These are phyloP conservation scores for Habropoda laboriosa DNA, from an alignment of 1,140 invertebrate species.

Conservation along the genomic window DNA sequence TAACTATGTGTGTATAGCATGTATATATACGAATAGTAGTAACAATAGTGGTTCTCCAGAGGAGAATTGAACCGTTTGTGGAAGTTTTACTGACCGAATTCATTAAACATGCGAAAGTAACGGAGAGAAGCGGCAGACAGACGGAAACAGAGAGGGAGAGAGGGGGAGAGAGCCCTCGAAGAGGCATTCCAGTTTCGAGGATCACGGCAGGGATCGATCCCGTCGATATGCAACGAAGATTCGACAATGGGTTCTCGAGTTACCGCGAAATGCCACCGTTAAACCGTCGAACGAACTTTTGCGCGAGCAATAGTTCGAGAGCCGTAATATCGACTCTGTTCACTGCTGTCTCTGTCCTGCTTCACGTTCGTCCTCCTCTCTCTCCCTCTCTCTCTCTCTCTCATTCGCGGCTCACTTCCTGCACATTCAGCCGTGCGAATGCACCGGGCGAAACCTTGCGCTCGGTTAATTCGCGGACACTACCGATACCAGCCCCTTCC, in stretches of 20 bases:
- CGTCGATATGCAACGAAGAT: conserved; percentile 41
- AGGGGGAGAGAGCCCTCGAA: neutral
- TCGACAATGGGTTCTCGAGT: conserved; percentile 36
- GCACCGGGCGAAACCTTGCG: conserved; percentile 45
- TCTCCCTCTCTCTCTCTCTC: neutral
- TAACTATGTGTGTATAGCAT: too few species aligned
- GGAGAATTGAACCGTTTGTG: neutral
- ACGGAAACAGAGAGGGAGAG: neutral
- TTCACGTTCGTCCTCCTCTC: too few species aligned
- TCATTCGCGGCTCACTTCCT: conserved; percentile 37
- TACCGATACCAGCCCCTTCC: conserved; percentile 24
- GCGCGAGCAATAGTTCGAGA: conserved; percentile 41
- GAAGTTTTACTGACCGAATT: neutral
- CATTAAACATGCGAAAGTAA: conserved; percentile 20
- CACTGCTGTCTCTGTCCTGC: neutral
- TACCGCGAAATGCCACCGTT: conserved; percentile 46
- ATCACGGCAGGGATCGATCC: conserved; percentile 26
- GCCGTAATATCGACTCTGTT: conserved; percentile 49
- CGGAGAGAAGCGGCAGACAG: neutral
- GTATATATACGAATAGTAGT: too few species aligned
- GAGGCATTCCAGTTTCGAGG: conserved; percentile 33
- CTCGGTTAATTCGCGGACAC: conserved; percentile 53
- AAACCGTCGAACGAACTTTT: conserved; percentile 46
- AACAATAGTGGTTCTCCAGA: too few species aligned
- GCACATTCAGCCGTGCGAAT: conserved; percentile 48